phyloP scores from a whole-genome alignment of 2,113 vertebrate species.

The Dascyllus trimaculatus region DNA sequence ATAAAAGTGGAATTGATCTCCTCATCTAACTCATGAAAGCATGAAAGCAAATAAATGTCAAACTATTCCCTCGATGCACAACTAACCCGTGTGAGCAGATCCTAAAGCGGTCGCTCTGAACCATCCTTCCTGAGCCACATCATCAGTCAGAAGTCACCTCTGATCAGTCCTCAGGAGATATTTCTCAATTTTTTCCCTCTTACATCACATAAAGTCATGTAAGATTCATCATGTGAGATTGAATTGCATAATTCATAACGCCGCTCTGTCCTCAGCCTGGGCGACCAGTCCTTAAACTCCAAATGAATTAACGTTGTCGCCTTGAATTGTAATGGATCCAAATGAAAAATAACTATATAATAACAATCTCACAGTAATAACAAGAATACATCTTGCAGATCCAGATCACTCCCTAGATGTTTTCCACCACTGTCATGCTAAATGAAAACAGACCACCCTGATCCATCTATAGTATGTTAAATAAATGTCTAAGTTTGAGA shows the following conservation, averaged over 20 bases:
- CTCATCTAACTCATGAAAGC: neutral
- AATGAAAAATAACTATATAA: constrained; percentile 33
- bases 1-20: neutral
- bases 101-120: constrained; percentile 14
- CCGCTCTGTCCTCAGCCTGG: constrained; percentile 24
- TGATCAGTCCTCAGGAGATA: constrained; percentile 27
- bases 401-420: neutral
- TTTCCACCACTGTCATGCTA: constrained; percentile 19
- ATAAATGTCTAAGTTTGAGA: neutral
- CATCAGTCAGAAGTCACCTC: constrained; percentile 28
- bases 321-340: constrained; percentile 38
- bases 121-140: neutral
- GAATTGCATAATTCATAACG: constrained; percentile 63
- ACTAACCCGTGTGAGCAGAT: constrained; percentile 2
- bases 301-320: constrained; percentile 47
- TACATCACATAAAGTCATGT: constrained; percentile 58
- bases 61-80: neutral
- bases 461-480: constrained; percentile 27
- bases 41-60: neutral
- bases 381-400: constrained; percentile 10
- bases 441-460: constrained; percentile 34
- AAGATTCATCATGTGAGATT: constrained; percentile 65
- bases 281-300: constrained; percentile 25
- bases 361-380: constrained; percentile 31
- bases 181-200: constrained; percentile 34